Conservation (phyloP, 2,797 vertebrate genomes). For the Poecilia wingei region DNA sequence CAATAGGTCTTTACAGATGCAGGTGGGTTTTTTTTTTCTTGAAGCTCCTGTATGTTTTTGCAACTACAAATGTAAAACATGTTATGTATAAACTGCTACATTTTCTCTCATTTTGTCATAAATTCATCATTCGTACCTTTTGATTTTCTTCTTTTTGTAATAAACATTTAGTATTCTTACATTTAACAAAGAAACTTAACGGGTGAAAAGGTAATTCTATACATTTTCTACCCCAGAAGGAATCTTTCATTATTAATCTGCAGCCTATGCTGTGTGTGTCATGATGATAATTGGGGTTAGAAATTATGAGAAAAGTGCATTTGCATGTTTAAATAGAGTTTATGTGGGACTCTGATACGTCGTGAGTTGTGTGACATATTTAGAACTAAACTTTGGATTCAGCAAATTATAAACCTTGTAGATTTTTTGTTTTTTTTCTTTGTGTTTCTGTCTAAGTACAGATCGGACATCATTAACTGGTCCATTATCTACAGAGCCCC, state of each 20-base stretch:
- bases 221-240: background rate
- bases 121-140: background rate
- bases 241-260: background rate
- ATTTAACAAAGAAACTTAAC: background rate
- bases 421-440: background rate
- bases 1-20: no score
- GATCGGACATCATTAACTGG: constrained; percentile 2
- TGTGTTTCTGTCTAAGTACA: constrained; percentile 13
- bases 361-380: background rate
- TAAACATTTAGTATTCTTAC: background rate
- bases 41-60: background rate
- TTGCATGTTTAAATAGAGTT: background rate
- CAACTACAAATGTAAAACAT: background rate
- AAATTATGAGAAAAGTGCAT: background rate
- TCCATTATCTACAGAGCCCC: constrained; percentile 56
- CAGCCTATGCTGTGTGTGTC: background rate
- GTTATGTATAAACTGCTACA: background rate
- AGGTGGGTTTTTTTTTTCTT: background rate
- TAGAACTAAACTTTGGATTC: background rate
- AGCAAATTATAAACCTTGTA: background rate
- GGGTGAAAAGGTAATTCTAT: background rate
- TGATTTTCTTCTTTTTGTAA: background rate
- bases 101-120: background rate
- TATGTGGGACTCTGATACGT: background rate
- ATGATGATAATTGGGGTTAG: background rate